Percentiles rank a stretch among this genome's conserved stretches.
Evolutionary conservation across 1,140 invertebrate genomes (phyloP).

Genomic region (Ladona fulva): DNA sequence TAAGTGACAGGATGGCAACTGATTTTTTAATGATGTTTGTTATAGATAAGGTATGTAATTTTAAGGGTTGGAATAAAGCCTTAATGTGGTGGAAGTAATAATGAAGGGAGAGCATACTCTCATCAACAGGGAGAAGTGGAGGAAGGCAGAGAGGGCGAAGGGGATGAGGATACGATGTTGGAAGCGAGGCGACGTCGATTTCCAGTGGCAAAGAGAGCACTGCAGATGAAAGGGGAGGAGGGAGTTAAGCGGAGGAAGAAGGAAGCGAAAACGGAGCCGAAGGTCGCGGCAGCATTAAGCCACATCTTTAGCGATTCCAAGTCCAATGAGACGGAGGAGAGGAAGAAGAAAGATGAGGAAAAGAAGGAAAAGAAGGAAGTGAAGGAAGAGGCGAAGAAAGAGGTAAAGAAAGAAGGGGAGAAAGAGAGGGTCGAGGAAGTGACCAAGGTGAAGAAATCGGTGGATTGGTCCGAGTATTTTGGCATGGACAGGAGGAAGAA

Average conservation of each 20-base stretch:
- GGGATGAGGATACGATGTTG: no score
- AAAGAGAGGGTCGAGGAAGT: not conserved
- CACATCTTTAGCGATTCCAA: not conserved
- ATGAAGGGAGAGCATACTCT: no score
- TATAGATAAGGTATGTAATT: no score
- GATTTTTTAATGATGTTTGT: no score
- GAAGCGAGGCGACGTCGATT: not conserved
- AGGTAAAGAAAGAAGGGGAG: not conserved
- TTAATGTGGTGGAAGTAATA: no score
- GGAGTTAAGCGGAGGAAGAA: not conserved
- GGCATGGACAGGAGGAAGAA: constrained; percentile 68
- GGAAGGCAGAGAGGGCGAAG: no score
- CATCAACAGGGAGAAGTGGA: no score
- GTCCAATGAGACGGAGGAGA: not conserved
- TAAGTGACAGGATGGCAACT: no score
- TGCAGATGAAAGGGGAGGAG: not conserved
- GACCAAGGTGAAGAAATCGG: constrained; percentile 59
- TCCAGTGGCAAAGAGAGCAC: not conserved
- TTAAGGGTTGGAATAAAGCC: no score
- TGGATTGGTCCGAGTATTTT: constrained; percentile 78
- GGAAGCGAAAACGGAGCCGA: constrained; percentile 7
- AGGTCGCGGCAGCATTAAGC: not conserved
- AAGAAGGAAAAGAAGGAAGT: not conserved
- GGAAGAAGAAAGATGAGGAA: not conserved
- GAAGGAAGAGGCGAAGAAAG: not conserved